phyloP scores from a whole-genome alignment of 2,888 invertebrate genomes.

The Nipponacmea schrenckii region DNA sequence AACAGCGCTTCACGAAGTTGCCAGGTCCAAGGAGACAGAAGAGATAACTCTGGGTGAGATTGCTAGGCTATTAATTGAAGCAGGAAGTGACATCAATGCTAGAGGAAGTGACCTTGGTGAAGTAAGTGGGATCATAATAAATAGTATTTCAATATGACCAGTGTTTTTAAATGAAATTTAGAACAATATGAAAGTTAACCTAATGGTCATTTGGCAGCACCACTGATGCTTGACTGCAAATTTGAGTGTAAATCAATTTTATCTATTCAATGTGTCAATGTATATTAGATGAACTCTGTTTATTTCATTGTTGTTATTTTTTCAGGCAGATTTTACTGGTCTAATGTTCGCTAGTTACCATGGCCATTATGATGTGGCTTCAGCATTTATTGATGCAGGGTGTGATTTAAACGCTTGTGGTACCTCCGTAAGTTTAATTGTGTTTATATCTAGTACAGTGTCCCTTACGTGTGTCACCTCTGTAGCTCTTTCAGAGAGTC shows the following conservation, averaged over 20 bases:
- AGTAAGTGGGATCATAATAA: conserved; percentile 46
- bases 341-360: conserved; percentile 68
- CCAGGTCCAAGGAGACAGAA: conserved; percentile 58
- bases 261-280: too few relatives aligned
- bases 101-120: conserved; percentile 63
- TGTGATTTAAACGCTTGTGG: conserved; percentile 63
- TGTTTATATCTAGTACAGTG: background rate
- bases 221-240: too few relatives aligned
- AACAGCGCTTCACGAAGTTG: conserved; percentile 65
- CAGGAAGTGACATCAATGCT: conserved; percentile 60
- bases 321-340: conserved; percentile 66
- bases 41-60: conserved; percentile 53
- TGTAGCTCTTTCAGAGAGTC: too few relatives aligned
- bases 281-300: too few relatives aligned
- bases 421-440: conserved; percentile 56
- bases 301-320: conserved; percentile 5
- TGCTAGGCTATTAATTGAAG: conserved; percentile 46
- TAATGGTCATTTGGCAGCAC: too few relatives aligned
- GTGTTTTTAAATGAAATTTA: too few relatives aligned
- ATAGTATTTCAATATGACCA: too few relatives aligned
- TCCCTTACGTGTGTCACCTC: too few relatives aligned
- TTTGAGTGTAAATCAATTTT: too few relatives aligned
- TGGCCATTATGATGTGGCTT: conserved; percentile 63
- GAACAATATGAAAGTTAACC: too few relatives aligned
- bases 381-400: conserved; percentile 56